phyloP scores from a whole-genome alignment of 1,140 invertebrate species.

The Campoletis sonorensis region DNA sequence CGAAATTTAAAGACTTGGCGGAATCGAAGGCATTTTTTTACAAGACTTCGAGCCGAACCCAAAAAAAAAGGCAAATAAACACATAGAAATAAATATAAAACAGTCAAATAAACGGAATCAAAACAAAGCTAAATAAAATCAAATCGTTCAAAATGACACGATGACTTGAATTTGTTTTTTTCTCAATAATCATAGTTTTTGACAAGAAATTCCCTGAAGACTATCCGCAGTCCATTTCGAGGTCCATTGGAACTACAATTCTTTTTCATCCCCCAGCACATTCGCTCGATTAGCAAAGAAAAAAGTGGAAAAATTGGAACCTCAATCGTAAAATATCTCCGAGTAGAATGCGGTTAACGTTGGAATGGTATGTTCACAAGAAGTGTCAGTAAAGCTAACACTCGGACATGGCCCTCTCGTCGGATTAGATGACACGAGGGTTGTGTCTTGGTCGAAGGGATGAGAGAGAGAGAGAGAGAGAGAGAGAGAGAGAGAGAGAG shows the following conservation, averaged over 20 bases:
- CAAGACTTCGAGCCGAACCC: too few relatives aligned
- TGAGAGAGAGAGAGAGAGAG: constrained; percentile 15
- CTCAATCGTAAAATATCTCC: constrained; percentile 3
- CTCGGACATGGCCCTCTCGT: constrained; percentile 16
- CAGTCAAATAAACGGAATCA: too few relatives aligned
- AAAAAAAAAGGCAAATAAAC: too few relatives aligned
- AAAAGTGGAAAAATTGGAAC: constrained; percentile 44
- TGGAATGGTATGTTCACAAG: background rate
- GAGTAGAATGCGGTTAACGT: constrained; percentile 12
- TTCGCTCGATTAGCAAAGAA: constrained; percentile 45
- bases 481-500: background rate
- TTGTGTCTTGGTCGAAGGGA: background rate
- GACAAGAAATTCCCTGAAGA: background rate
- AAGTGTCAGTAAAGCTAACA: constrained; percentile 3
- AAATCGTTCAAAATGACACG: background rate
- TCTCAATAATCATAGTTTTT: too few relatives aligned
- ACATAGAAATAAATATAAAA: too few relatives aligned
- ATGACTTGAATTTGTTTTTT: too few relatives aligned
- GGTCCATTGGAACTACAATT: background rate
- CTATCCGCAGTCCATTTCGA: constrained; percentile 10
- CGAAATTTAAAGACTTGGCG: background rate
- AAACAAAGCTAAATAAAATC: background rate
- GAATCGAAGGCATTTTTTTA: background rate
- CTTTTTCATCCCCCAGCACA: background rate
- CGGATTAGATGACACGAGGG: constrained; percentile 35